Evolutionary conservation across 1,140 invertebrate genomes (phyloP).

Genomic region (Microplitis mediator): DNA sequence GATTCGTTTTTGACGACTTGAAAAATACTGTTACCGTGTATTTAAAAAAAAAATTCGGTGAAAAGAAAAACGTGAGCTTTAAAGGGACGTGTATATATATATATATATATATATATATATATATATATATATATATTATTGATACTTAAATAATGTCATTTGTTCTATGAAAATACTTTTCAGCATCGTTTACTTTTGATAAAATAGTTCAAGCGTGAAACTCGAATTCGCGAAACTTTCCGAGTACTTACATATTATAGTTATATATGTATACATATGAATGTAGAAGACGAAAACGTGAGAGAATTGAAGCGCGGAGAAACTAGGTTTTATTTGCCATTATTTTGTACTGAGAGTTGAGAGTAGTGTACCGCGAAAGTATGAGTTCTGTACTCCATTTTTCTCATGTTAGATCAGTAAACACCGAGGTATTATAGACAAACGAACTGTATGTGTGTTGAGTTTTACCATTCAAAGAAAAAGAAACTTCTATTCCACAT

Average conservation of each 20-base stretch:
- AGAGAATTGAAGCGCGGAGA: slow-evolving; percentile 2
- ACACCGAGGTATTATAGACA: slow-evolving; percentile 8
- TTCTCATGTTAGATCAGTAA: slow-evolving; percentile 20
- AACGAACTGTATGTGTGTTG: neutral
- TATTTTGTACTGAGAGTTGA: slow-evolving; percentile 16
- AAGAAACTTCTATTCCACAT: neutral
- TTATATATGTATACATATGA: neutral
- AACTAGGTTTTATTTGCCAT: slow-evolving; percentile 21
- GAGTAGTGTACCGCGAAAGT: neutral
- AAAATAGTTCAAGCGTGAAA: slow-evolving; percentile 7
- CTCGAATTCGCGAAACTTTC: slow-evolving; percentile 1
- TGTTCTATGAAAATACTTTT: neutral
- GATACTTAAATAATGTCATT: too few species aligned
- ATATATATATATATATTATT: too few species aligned
- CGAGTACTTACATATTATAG: neutral
- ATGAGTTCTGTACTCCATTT: slow-evolving; percentile 10
- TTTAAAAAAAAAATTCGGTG: too few species aligned
- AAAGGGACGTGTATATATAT: too few species aligned
- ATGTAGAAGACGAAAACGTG: slow-evolving; percentile 3
- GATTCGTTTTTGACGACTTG: too few species aligned
- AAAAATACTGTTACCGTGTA: too few species aligned
- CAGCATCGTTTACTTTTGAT: slow-evolving; percentile 9
- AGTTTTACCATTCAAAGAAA: neutral
- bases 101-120: too few species aligned
- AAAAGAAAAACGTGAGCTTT: too few species aligned